phyloP scores from a whole-genome alignment of 1,140 invertebrate genomes.

The Euschistus heros region DNA sequence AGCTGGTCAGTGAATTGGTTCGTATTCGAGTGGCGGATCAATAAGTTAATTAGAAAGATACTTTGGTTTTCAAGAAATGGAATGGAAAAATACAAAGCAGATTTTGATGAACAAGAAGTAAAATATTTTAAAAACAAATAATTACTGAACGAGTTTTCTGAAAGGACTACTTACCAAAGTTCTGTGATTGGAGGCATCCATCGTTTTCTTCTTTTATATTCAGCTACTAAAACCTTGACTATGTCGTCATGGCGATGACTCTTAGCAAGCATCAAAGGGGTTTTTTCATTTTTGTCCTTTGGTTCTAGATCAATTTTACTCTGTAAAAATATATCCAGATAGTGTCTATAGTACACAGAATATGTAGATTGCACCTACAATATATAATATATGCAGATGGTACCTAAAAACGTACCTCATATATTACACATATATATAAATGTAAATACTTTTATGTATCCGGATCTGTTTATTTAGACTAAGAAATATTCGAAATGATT shows the following conservation, averaged over 20 bases:
- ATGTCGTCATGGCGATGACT: conserved; percentile 77
- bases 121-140: conserved; percentile 3
- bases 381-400: too few relatives aligned
- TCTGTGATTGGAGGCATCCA: conserved; percentile 78
- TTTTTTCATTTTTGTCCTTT: conserved; percentile 83
- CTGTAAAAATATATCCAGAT: conserved; percentile 34
- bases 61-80: background rate
- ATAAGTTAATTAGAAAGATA: background rate
- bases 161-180: conserved; percentile 61
- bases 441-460: too few relatives aligned
- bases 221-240: conserved; percentile 64
- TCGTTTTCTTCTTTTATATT: conserved; percentile 65
- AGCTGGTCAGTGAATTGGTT: too few relatives aligned
- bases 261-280: conserved; percentile 74
- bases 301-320: conserved; percentile 75
- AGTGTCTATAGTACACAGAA: background rate
- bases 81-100: background rate
- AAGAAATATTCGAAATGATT: too few relatives aligned
- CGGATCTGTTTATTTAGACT: too few relatives aligned
- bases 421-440: too few relatives aligned
- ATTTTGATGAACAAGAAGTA: background rate
- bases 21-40: too few relatives aligned
- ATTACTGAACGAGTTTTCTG: conserved; percentile 5
- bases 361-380: too few relatives aligned
- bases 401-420: too few relatives aligned